phyloP scores from a whole-genome alignment of 2,888 invertebrate species.

The Trachelus stipa region DNA sequence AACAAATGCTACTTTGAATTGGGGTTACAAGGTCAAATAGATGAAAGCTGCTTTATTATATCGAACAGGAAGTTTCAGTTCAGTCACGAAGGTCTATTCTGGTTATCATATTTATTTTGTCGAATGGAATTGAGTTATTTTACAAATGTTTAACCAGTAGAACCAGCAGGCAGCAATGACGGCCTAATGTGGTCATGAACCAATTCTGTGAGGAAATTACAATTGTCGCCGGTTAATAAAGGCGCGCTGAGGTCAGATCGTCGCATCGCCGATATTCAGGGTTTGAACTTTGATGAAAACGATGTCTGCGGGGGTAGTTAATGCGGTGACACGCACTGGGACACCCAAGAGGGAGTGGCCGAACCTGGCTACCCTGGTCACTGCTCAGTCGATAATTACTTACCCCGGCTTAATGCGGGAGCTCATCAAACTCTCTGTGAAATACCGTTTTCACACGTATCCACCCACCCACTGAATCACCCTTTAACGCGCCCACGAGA shows the following conservation, averaged over 20 bases:
- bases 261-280: slow-evolving; percentile 38
- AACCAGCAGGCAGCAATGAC: neutral
- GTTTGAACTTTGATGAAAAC: slow-evolving; percentile 56
- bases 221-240: slow-evolving; percentile 12
- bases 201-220: slow-evolving; percentile 1
- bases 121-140: neutral
- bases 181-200: neutral
- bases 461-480: slow-evolving; percentile 15
- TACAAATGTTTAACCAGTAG: neutral
- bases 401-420: slow-evolving; percentile 51
- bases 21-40: neutral
- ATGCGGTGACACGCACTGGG: slow-evolving; percentile 60
- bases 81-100: neutral
- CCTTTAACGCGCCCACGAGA: neutral
- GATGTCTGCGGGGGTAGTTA: slow-evolving; percentile 52
- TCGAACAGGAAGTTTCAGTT: neutral
- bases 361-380: slow-evolving; percentile 43
- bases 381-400: slow-evolving; percentile 60
- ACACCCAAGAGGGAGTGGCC: slow-evolving; percentile 58
- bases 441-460: slow-evolving; percentile 48
- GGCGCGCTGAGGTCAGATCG: slow-evolving; percentile 4
- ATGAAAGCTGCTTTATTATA: neutral
- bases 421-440: slow-evolving; percentile 52
- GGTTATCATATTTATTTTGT: neutral
- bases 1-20: no score